Evolutionary conservation across 1,140 invertebrate species (phyloP), one percentile per base, ranked within the genome.

Genomic region (Streblospio benedicti): DNA sequence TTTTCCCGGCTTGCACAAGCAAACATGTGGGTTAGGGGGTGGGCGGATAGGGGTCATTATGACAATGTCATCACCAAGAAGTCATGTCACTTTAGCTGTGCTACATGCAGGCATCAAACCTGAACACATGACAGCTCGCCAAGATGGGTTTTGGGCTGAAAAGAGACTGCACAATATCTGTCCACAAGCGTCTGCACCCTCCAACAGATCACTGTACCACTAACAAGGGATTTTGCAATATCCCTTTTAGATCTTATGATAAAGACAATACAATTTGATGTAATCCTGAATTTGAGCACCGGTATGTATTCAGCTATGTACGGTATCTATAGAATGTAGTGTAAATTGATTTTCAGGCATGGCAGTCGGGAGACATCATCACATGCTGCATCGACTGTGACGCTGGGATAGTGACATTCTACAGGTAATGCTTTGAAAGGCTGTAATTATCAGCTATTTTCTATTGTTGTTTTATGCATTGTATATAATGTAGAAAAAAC

Each of bases 331-430:
- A 20, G 31, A 55, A 27, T 58, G 16, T 57, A 50, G 51, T 27
- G 41, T 52, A 16, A 51, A 23, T 53, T 57, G 43, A 60, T 55
- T 71, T 65, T 23, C 59, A 79, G 77, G 61, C 83, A 16, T 91
- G 88, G 88, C 75, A 88, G 56, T 82, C 84, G 44, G 89, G 89
- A 6, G 89, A 92, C 78, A 85, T 91, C 16, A 89, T 91, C 60
- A 86, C 85, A 0, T 87, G 87, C 69, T 83, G 85, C 45, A 78
- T 91, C 23, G 87, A 92, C 73, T 77, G 90, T 70, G 87, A 91
- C 62, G 76, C 82, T 20, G 85, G 85, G 32, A 67, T 63, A 25
- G 76, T 83, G 28, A 75, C 76, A 57, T 83, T 81, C 69, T 81
- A 73, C 65, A 80, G 80, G 81, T 81, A 20, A 28, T n/a, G n/a